Evolutionary conservation across 2,113 vertebrate genomes (phyloP).

Genomic region (Protomyctophum bolini): DNA sequence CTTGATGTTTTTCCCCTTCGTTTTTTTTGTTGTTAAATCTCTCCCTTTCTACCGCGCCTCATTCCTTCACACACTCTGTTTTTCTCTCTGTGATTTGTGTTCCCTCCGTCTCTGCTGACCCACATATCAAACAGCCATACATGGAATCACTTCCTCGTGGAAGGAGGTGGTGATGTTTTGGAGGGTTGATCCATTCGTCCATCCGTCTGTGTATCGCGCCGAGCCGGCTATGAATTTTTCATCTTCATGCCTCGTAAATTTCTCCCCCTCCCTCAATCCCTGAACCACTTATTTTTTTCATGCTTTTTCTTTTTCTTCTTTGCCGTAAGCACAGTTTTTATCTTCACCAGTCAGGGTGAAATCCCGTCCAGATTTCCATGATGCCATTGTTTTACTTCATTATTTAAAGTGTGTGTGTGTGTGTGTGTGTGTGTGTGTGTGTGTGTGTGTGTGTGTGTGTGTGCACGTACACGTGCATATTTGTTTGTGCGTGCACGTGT

Average conservation of each 20-base stretch:
- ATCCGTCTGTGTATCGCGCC: constrained; percentile 60
- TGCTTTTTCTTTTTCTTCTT: constrained; percentile 34
- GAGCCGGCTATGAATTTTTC: constrained; percentile 74
- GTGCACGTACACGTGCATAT: too few relatives aligned
- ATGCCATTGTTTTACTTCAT: constrained; percentile 51
- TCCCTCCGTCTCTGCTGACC: constrained; percentile 59
- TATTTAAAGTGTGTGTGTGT: constrained; percentile 55
- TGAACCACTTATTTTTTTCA: constrained; percentile 72
- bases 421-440: too few relatives aligned
- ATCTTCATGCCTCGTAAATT: constrained; percentile 57
- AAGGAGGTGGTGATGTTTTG: constrained; percentile 17
- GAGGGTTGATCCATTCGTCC: too few relatives aligned
- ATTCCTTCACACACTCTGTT: constrained; percentile 1
- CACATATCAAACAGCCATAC: constrained; percentile 70
- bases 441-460: too few relatives aligned
- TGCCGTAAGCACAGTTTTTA: not conserved
- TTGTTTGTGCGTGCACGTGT: too few relatives aligned
- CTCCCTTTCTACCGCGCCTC: not conserved
- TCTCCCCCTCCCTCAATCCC: constrained; percentile 24
- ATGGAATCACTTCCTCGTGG: constrained; percentile 51
- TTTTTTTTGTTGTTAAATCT: not conserved
- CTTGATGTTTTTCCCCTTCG: too few relatives aligned
- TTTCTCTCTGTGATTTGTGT: constrained; percentile 16
- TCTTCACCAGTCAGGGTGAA: not conserved
- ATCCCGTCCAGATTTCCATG: constrained; percentile 18